These are phyloP conservation scores for Lycodopsis pacificus DNA, from an alignment of 2,797 vertebrate genomes.

Conservation along the genomic window DNA sequence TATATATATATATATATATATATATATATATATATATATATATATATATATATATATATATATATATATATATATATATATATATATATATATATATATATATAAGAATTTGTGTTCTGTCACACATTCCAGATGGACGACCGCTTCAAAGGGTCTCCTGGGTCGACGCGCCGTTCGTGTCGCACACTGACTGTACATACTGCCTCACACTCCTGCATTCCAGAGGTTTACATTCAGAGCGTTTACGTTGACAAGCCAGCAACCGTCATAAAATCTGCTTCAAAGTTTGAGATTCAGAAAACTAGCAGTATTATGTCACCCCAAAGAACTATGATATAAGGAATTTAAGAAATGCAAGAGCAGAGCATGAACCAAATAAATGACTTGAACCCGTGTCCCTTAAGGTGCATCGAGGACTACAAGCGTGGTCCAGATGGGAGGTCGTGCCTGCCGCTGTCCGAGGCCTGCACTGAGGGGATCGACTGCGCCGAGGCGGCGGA, in stretches of 20 bases:
- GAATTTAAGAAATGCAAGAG: background rate
- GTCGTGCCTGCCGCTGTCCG: conserved; percentile 93
- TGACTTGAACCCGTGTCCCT: background rate
- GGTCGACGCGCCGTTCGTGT: too few species aligned
- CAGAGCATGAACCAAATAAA: background rate
- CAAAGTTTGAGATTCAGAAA: background rate
- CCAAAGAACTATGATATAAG: background rate
- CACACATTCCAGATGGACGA: too few species aligned
- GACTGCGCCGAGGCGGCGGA: conserved; percentile 91
- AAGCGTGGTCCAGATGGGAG: conserved; percentile 92
- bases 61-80: too few species aligned
- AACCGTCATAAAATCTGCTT: background rate
- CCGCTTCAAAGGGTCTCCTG: too few species aligned
- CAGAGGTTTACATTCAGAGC: background rate
- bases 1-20: too few species aligned
- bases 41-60: too few species aligned
- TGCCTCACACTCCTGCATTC: too few species aligned
- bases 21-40: too few species aligned
- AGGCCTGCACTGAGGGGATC: conserved; percentile 90
- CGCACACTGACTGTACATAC: too few species aligned
- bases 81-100: too few species aligned
- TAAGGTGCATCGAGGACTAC: conserved; percentile 97
- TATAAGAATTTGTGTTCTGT: too few species aligned
- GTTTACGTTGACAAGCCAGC: background rate
- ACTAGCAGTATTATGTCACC: too few species aligned